Conservation (phyloP, 2,797 vertebrate species). For the Melanotaenia pygmaea region DNA sequence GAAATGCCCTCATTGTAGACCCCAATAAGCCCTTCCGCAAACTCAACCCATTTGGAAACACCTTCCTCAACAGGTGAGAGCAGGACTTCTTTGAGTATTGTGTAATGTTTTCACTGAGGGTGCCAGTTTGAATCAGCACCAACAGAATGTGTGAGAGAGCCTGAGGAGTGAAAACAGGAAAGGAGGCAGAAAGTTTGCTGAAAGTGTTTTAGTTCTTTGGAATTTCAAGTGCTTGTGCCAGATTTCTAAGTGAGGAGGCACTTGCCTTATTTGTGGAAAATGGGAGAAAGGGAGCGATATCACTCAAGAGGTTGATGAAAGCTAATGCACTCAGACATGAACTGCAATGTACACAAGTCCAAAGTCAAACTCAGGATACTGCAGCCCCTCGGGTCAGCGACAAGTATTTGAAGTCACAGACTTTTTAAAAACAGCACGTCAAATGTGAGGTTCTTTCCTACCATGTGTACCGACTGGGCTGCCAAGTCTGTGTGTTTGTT, state of each 20-base stretch:
- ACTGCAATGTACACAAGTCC: conserved; percentile 52
- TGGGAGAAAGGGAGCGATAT: conserved; percentile 76
- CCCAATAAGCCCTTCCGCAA: conserved; percentile 95
- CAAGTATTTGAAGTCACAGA: conserved; percentile 54
- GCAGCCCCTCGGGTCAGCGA: conserved; percentile 25
- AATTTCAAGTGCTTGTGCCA: conserved; percentile 82
- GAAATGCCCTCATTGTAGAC: conserved; percentile 93
- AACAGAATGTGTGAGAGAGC: conserved; percentile 18
- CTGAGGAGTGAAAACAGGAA: conserved; percentile 17
- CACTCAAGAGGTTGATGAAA: conserved; percentile 68
- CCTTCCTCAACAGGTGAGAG: conserved; percentile 93
- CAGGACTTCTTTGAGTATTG: not conserved
- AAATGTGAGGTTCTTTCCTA: conserved; percentile 28
- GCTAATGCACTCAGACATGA: conserved; percentile 53
- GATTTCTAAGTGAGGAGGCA: conserved; percentile 77
- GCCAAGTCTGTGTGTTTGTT: conserved; percentile 33
- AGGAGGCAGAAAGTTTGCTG: conserved; percentile 47
- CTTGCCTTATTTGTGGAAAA: conserved; percentile 85
- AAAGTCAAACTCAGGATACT: conserved; percentile 59
- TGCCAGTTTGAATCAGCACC: conserved; percentile 4
- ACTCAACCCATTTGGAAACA: conserved; percentile 94
- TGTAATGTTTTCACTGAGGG: conserved; percentile 5
- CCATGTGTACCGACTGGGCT: conserved; percentile 32
- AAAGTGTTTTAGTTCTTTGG: conserved; percentile 64
- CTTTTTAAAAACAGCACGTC: conserved; percentile 13